Base-by-base conservation (phyloP, 2,888 invertebrate genomes). In the Doris montereyensis region DNA sequence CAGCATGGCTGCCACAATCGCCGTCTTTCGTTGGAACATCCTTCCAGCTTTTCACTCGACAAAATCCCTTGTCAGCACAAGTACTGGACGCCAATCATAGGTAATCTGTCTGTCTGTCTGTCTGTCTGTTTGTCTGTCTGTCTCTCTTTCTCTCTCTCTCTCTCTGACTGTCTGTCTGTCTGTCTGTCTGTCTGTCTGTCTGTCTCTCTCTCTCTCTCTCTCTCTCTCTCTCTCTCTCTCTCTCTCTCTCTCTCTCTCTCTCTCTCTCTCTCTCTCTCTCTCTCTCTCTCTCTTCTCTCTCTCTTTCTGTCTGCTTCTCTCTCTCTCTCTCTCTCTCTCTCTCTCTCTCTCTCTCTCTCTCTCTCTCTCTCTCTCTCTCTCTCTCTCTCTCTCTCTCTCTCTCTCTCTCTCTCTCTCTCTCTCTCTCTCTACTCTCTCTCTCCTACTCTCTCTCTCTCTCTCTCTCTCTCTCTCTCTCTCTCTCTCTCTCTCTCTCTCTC, bases 31-130 rank as follows among this genome's bases (percentile, higher is more conserved):
- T 80, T 28, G 60, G 60, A 35, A 80, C 80, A 4, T 10, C 57
- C 28, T 82, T 82, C 34, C 57, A 32, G 21, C 67, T 82, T 13
- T 82, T 70, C 75, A 82, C 82, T 4, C 73, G 80, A 2, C 0
- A 21, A 5, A 82, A 79, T 34, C 78, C 62, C 1, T 10, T 32
- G 8, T 34, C 65, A 10, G 68, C 74, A 30, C 34, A 78, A 17
- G 24, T 28, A 0, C 34, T 78, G 13, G 8, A 26, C 17, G 41
- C 76, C 5, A 24, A 13, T 21, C n/a, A 24, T 30, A 76, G 78
- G 82, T 81, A 30, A 41, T 35, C 35, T n/a, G n/a, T n/a, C n/a
- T n/a, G n/a, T n/a, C n/a, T n/a, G n/a, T n/a, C n/a, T n/a, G n/a
- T n/a, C n/a, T n/a, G n/a, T n/a, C n/a, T n/a, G n/a, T n/a, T n/a